Conservation (phyloP, 1,140 invertebrate species). For the Zaprionus nigranus region DNA sequence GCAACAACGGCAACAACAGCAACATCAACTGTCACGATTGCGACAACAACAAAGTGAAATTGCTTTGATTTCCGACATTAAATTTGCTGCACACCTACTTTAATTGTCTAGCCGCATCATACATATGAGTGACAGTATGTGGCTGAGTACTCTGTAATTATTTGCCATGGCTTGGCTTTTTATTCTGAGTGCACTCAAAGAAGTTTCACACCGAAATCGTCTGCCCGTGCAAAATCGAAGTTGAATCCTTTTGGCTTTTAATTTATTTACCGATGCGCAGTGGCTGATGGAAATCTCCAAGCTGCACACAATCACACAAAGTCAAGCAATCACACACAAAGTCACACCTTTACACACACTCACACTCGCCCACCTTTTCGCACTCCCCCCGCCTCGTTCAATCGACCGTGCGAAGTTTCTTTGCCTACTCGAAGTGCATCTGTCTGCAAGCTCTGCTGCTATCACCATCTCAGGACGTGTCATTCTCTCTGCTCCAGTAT, state of each 20-base stretch:
- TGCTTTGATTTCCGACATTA: conserved; percentile 76
- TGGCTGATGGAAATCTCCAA: conserved; percentile 8
- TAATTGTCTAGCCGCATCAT: conserved; percentile 54
- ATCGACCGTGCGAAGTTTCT: neutral
- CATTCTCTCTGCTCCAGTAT: neutral
- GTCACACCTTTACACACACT: neutral
- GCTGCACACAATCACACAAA: neutral
- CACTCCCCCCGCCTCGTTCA: neutral
- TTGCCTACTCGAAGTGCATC: neutral
- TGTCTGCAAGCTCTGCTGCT: conserved; percentile 2
- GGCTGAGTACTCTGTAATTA: conserved; percentile 33
- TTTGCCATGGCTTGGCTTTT: conserved; percentile 37
- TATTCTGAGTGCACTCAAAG: conserved; percentile 27
- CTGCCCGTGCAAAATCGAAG: conserved; percentile 13
- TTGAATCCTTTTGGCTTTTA: conserved; percentile 38
- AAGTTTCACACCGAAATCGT: conserved; percentile 22
- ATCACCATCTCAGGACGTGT: conserved; percentile 1
- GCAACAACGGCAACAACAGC: neutral
- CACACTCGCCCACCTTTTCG: neutral
- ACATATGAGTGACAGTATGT: conserved; percentile 1
- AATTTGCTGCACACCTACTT: conserved; percentile 54
- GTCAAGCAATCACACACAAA: neutral
- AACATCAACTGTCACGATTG: neutral
- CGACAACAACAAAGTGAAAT: conserved; percentile 46
- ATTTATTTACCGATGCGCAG: conserved; percentile 52